Base-by-base conservation (phyloP, 2,888 invertebrate species). In the Odontothrips loti region DNA sequence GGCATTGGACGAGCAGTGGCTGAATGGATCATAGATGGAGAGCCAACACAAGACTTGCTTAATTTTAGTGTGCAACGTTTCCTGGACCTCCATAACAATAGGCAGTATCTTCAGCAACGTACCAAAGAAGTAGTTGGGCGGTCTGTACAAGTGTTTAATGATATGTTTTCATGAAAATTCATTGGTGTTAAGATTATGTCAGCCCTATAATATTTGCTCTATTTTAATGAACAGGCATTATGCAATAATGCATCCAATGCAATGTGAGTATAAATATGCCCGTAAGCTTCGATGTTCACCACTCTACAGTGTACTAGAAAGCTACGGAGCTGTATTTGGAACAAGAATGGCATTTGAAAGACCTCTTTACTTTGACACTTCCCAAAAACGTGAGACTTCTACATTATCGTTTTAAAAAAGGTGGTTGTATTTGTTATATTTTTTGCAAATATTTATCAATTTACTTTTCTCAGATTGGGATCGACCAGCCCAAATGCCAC, bases 301-400 rank as follows among this genome's bases (percentile, higher is more conserved):
- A 4, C 87, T 93, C n/a, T 92, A 92, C 86, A 91, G 92, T 79
- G 90, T 92, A 23, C 87, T 92, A 81, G 90, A 92, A 86, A 90
- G 90, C 81, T 88, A 89, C 82, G 92, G 92, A 0, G 93, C 92
- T 15, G 90, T 92, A 79, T 93, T 93, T 87, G 92, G 92, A 20
- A 91, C 92, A 80, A 90, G 91, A 86, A 92, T 93, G 91, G 92
- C 92, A 20, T 93, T 92, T 85, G 93, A 93, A 85, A 87, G 93
- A 84, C 91, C 93, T n/a, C 87, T 93, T 79, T 93, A 92, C 86
- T 93, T 93, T 85, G 90, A 92, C 85, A 88, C 90, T 10, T 88
- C 89, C 80, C 90, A 90, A 83, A 88, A 87, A 87, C 87, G 90
- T 90, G 87, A 83, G 84, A 83, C 81, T 80, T 80, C 80, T 8